Evolutionary conservation across 2,888 invertebrate species (phyloP).

Genomic region (Lithosia quadra): DNA sequence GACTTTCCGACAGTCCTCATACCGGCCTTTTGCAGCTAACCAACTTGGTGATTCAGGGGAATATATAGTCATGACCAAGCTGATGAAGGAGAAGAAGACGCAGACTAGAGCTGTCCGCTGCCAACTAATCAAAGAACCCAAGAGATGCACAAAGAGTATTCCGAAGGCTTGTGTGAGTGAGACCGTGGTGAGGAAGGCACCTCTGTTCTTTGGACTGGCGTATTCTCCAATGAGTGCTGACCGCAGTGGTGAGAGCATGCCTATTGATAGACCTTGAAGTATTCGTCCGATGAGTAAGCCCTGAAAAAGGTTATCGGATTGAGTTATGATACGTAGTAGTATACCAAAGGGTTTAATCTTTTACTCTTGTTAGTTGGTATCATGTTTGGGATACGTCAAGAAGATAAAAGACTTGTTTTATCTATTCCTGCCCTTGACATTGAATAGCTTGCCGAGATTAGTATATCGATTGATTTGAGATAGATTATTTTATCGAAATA

Average conservation of each 20-base stretch:
- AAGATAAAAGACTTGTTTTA: not conserved
- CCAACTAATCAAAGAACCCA: slow-evolving; percentile 87
- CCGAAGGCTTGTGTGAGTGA: slow-evolving; percentile 87
- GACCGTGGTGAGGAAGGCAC: slow-evolving; percentile 86
- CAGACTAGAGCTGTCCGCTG: slow-evolving; percentile 81
- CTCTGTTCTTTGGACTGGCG: slow-evolving; percentile 86
- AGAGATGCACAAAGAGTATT: slow-evolving; percentile 86
- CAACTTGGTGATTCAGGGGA: slow-evolving; percentile 89
- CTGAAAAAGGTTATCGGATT: slow-evolving; percentile 50
- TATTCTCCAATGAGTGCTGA: slow-evolving; percentile 85
- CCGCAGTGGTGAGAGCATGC: slow-evolving; percentile 79
- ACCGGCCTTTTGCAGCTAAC: slow-evolving; percentile 83
- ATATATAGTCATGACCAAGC: slow-evolving; percentile 71
- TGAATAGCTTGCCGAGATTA: not conserved
- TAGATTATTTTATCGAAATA: not conserved
- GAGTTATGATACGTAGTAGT: not conserved
- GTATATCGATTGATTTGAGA: not conserved
- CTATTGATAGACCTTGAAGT: slow-evolving; percentile 79
- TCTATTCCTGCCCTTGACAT: not conserved
- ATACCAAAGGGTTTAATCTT: too few species aligned
- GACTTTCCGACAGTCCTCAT: slow-evolving; percentile 82
- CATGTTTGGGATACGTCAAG: too few species aligned
- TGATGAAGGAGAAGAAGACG: slow-evolving; percentile 74
- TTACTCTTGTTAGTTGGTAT: too few species aligned
- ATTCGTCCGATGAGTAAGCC: slow-evolving; percentile 63